phyloP scores from a whole-genome alignment of 2,797 vertebrate species.

The Urosaurus nigricauda region DNA sequence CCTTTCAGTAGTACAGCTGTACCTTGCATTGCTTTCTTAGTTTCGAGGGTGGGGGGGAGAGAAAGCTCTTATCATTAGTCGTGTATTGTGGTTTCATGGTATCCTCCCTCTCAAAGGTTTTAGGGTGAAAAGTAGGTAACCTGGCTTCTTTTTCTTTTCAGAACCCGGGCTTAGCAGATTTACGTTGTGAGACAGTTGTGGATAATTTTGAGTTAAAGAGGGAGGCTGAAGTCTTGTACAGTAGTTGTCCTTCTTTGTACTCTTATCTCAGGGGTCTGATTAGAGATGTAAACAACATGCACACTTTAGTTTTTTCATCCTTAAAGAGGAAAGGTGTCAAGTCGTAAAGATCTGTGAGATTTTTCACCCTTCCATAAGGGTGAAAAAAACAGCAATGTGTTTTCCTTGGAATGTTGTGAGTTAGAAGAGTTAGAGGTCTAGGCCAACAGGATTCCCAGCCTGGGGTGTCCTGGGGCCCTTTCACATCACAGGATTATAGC shows the following conservation, averaged over 20 bases:
- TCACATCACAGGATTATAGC: too few relatives aligned
- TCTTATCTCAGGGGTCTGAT: not conserved
- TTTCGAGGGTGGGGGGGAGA: not conserved
- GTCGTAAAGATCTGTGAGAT: too few relatives aligned
- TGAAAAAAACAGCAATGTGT: too few relatives aligned
- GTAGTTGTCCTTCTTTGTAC: not conserved
- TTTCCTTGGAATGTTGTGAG: not conserved
- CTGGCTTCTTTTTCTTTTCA: not conserved
- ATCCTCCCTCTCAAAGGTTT: not conserved
- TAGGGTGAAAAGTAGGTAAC: not conserved
- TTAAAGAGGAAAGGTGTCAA: too few relatives aligned
- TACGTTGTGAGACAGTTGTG: rapidly evolving
- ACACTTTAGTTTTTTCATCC: too few relatives aligned
- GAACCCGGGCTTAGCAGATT: not conserved
- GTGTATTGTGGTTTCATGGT: not conserved
- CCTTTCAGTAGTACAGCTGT: not conserved
- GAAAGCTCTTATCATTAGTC: not conserved
- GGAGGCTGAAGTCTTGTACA: too few relatives aligned
- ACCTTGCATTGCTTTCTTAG: not conserved
- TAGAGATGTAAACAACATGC: not conserved
- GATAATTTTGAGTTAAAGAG: rapidly evolving
- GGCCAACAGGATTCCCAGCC: not conserved
- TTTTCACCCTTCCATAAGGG: too few relatives aligned
- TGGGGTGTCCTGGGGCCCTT: not conserved
- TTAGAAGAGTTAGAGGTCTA: not conserved